Conservation (phyloP, 2,113 vertebrate species). For the Eptesicus fuscus region DNA sequence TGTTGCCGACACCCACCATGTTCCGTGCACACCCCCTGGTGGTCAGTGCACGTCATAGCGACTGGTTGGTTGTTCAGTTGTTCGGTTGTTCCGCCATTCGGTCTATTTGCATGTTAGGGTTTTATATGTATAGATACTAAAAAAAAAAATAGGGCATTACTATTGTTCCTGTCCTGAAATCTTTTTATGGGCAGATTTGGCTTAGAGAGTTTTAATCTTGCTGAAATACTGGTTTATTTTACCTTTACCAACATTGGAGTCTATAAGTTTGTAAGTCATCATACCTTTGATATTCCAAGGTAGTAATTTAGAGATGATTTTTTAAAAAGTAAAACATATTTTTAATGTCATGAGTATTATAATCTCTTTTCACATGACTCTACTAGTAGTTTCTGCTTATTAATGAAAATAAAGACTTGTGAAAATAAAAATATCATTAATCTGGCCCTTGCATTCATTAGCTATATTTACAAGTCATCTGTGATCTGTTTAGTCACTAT, state of each 20-base stretch:
- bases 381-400: neutral
- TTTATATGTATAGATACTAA: neutral
- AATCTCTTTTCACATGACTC: neutral
- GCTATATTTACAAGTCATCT: conserved; percentile 76
- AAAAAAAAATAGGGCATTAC: neutral
- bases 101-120: too few species aligned
- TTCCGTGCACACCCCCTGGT: too few species aligned
- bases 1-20: too few species aligned
- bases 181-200: neutral
- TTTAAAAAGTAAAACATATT: conserved; percentile 16
- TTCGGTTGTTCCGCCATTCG: too few species aligned
- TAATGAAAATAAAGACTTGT: conserved; percentile 62
- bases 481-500: conserved; percentile 65
- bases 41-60: too few species aligned
- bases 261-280: neutral
- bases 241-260: neutral
- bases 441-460: conserved; percentile 73
- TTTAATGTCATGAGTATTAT: conserved; percentile 3
- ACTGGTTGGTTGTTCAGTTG: too few species aligned
- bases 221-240: neutral
- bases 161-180: neutral
- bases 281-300: neutral
- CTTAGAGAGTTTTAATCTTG: conserved; percentile 1
- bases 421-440: conserved; percentile 51
- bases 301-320: neutral